phyloP scores from a whole-genome alignment of 2,113 vertebrate species.

The Nesogale talazaci region DNA sequence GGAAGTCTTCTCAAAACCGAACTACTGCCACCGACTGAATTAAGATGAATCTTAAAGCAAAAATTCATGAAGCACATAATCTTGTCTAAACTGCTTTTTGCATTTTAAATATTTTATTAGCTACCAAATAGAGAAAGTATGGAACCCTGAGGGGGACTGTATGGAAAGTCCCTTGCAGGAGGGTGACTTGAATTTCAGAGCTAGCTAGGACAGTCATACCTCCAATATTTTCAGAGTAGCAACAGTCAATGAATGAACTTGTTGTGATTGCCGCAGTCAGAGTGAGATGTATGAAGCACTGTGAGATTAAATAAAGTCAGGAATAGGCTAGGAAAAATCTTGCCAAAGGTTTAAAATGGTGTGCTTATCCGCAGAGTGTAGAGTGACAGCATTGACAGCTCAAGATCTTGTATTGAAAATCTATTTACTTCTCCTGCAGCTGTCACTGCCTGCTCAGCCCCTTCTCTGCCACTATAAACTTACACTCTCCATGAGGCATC shows the following conservation, averaged over 20 bases:
- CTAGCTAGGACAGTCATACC: not conserved
- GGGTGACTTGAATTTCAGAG: not conserved
- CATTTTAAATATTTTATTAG: conserved; percentile 9
- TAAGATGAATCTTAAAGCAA: conserved; percentile 28
- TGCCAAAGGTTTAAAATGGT: conserved; percentile 75
- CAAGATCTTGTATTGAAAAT: conserved; percentile 71
- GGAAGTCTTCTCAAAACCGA: not conserved
- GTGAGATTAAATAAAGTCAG: conserved; percentile 65
- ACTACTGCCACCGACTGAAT: not conserved
- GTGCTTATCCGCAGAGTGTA: conserved; percentile 43
- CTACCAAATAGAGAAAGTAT: not conserved
- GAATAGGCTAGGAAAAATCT: conserved; percentile 63
- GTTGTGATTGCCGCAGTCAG: conserved; percentile 59
- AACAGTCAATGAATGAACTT: conserved; percentile 46
- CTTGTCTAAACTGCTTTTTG: not conserved
- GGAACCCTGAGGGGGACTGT: not conserved
- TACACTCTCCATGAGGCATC: conserved; percentile 66
- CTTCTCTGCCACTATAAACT: conserved; percentile 59
- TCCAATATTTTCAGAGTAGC: conserved; percentile 35
- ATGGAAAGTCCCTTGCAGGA: not conserved
- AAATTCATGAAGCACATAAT: not conserved
- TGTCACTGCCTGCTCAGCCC: conserved; percentile 77
- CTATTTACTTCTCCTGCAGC: conserved; percentile 67
- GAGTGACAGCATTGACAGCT: conserved; percentile 74
- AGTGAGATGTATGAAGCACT: conserved; percentile 19